These are phyloP conservation scores for Chymomyza fuscimana DNA, from an alignment of 2,888 invertebrate genomes.

Conservation along the genomic window DNA sequence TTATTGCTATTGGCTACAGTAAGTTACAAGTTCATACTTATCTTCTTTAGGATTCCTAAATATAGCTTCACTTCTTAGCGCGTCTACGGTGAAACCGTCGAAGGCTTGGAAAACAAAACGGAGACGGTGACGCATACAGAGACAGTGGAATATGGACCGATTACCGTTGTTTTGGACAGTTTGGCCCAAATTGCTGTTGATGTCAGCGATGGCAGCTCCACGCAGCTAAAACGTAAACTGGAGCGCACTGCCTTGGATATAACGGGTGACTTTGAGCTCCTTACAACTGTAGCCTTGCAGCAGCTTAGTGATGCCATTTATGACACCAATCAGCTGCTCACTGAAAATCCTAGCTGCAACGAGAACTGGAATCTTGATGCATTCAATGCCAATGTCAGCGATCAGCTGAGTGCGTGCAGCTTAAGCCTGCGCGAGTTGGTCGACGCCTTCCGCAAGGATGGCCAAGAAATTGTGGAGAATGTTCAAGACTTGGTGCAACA, in stretches of 20 bases:
- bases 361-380: constrained; percentile 53
- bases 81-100: constrained; percentile 12
- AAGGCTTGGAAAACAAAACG: not conserved
- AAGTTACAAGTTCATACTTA: constrained; percentile 19
- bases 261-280: constrained; percentile 49
- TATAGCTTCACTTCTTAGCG: constrained; percentile 14
- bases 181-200: constrained; percentile 54
- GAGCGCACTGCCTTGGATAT: constrained; percentile 43
- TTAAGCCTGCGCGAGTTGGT: constrained; percentile 35
- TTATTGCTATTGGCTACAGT: constrained; percentile 41
- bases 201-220: constrained; percentile 49
- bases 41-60: not conserved
- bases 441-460: constrained; percentile 36
- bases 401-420: constrained; percentile 52
- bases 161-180: constrained; percentile 59
- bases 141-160: constrained; percentile 56
- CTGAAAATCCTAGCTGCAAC: constrained; percentile 56
- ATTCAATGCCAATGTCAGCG: constrained; percentile 54
- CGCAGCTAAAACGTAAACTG: constrained; percentile 54
- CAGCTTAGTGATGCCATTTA: constrained; percentile 51
- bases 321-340: constrained; percentile 49
- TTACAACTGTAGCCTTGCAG: constrained; percentile 49
- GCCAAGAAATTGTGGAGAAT: constrained; percentile 32
- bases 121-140: constrained; percentile 35
- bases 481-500: constrained; percentile 53